Evolutionary conservation across 1,140 invertebrate species (phyloP), one percentile per base, ranked within the genome.

Genomic region (Hypsibius dujardini): DNA sequence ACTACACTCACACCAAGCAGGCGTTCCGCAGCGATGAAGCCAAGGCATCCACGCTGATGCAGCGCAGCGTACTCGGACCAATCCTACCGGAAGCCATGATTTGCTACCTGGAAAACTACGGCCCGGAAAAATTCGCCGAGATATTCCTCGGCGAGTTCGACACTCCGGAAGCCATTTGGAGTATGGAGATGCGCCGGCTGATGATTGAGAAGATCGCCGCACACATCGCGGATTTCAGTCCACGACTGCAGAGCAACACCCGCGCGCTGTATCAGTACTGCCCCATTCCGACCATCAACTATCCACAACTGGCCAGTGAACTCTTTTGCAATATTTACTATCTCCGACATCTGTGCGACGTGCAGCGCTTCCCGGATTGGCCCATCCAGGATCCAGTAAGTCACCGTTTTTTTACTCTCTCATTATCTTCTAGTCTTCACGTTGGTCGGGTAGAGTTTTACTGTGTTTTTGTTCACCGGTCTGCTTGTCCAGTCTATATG

Each of bases 321-420:
- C 84, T 99, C 14, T 99, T 99, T 83, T 98, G 95, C 80, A 94
- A 95, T 81, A 95, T 95, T 78, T 99, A 95, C 81, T 99, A 99
- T 80, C 82, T 99, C 72, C 83, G 92, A 69, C 94, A 98, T 83
- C 83, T 98, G 69, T 97, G 94, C 81, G 93, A 98, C 82, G 87
- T 85, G 1, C 80, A 83, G n/a, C 77, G 79, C 74, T 98, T 98
- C 81, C 92, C 92, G 14, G 86, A 97, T 78, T 98, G 95, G 95
- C 90, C 92, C 1, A 96, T 98, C 75, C 87, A 87, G 47, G 89
- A 98, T 77, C 93, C 95, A 2, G 93, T 96, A 78, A 79, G 78
- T 77, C 46, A 71, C 46, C 28, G 28, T 0, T 28, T 28, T 28
- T 28, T 28, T 28, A 28, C 28, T 28, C 28, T 28, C 28, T 28